A percentile compares a stretch with the other conserved stretches of the same genome.
Evolutionary conservation across 2,888 invertebrate genomes (phyloP).

Genomic region (Scaptomyza tumidula): DNA sequence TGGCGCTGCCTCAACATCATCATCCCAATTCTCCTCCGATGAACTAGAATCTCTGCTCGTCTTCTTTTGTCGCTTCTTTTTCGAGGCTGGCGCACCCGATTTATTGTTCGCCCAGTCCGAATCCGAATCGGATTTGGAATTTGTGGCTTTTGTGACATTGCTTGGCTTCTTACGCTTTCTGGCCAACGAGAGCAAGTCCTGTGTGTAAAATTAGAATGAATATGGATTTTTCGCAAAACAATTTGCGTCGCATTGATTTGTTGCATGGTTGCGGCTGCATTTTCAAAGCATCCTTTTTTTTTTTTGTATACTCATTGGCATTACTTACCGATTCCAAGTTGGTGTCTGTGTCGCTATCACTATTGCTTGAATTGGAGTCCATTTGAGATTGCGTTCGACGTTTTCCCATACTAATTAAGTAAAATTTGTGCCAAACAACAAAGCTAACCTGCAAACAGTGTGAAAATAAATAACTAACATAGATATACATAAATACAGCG

Average conservation of each 20-base stretch:
- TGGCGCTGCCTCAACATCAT: slow-evolving; percentile 74
- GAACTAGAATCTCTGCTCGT: slow-evolving; percentile 77
- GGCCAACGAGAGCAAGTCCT: slow-evolving; percentile 93
- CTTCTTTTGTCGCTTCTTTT: slow-evolving; percentile 83
- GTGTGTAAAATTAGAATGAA: slow-evolving; percentile 1
- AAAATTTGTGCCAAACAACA: slow-evolving; percentile 55
- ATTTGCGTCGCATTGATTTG: slow-evolving; percentile 24
- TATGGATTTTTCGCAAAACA: slow-evolving; percentile 5
- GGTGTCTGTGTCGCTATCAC: slow-evolving; percentile 90
- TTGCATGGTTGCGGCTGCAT: slow-evolving; percentile 34
- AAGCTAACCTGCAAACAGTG: slow-evolving; percentile 59
- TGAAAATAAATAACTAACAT: slow-evolving; percentile 59
- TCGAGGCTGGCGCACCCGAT: slow-evolving; percentile 82
- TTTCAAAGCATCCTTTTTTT: slow-evolving; percentile 1
- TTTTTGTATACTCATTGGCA: background rate
- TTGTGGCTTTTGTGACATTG: slow-evolving; percentile 84
- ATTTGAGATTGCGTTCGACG: slow-evolving; percentile 92
- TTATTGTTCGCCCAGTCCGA: slow-evolving; percentile 85
- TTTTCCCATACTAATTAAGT: slow-evolving; percentile 88
- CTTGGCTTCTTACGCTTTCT: slow-evolving; percentile 89
- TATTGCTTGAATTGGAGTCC: slow-evolving; percentile 93
- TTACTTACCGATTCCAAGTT: slow-evolving; percentile 93
- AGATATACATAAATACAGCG: slow-evolving; percentile 23
- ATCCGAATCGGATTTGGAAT: slow-evolving; percentile 85
- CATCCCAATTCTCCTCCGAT: slow-evolving; percentile 84